Conservation (phyloP, 1,140 invertebrate species). For the Eciton burchellii region DNA sequence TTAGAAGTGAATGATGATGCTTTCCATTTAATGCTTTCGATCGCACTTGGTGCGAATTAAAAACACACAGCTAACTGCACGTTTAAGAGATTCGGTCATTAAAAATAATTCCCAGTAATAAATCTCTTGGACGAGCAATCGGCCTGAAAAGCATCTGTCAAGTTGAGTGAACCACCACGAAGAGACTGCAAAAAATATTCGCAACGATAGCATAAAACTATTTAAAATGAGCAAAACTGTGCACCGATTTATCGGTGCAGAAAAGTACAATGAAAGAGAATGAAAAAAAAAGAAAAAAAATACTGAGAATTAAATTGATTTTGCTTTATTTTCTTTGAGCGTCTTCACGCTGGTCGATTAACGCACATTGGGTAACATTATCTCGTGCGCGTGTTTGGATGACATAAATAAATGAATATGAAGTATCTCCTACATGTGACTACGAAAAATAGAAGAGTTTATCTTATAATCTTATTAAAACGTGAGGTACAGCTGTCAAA, state of each 20-base stretch:
- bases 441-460: constrained; percentile 56
- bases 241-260: background rate
- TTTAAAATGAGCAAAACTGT: constrained; percentile 29
- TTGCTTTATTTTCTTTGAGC: constrained; percentile 20
- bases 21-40: constrained; percentile 15
- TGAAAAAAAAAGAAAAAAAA: background rate
- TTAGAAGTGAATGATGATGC: constrained; percentile 14
- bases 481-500: constrained; percentile 47
- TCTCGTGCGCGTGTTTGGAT: background rate
- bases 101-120: background rate
- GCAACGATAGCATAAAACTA: constrained; percentile 12
- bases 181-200: constrained; percentile 20
- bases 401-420: constrained; percentile 67
- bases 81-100: background rate
- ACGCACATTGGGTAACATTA: background rate
- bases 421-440: constrained; percentile 35
- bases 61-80: background rate
- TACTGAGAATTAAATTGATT: background rate
- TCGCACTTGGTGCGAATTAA: background rate
- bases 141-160: background rate
- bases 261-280: background rate
- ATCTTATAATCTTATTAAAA: constrained; percentile 42
- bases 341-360: background rate
- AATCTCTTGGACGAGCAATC: background rate
- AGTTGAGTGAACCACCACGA: background rate